These are phyloP conservation scores for Hirtodrosophila cameraria DNA, from an alignment of 2,888 invertebrate genomes.

Conservation along the genomic window DNA sequence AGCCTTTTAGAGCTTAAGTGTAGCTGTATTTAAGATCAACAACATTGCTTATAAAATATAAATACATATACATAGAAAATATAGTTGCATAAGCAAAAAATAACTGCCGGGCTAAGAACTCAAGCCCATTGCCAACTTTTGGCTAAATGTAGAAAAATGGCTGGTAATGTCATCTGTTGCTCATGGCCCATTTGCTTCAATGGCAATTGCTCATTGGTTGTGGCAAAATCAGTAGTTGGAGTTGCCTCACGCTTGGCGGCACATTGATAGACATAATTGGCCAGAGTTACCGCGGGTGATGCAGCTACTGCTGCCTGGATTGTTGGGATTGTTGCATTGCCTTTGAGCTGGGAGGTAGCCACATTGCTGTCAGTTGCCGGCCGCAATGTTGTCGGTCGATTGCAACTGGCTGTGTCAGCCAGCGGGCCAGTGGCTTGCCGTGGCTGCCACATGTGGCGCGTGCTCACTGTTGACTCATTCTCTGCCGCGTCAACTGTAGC, in stretches of 20 bases:
- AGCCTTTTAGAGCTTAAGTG: not conserved
- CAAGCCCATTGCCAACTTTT: not conserved
- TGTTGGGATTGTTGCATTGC: constrained; percentile 11
- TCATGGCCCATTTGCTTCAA: not conserved
- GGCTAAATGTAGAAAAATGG: not conserved
- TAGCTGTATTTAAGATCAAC: not conserved
- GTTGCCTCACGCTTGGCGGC: constrained; percentile 34
- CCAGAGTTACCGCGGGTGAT: constrained; percentile 25
- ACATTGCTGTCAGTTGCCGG: constrained; percentile 26
- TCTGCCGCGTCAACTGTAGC: not conserved
- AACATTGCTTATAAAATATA: not conserved
- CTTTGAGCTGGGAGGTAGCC: constrained; percentile 2
- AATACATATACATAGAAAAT: constrained; percentile 2
- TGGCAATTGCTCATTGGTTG: not conserved
- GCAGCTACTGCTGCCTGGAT: not conserved
- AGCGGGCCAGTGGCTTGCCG: constrained; percentile 15
- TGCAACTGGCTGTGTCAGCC: constrained; percentile 36
- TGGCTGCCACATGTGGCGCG: constrained; percentile 58
- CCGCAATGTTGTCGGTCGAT: constrained; percentile 24
- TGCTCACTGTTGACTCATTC: no score
- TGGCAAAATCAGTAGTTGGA: constrained; percentile 22
- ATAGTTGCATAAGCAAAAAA: not conserved
- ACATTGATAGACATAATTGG: constrained; percentile 58
- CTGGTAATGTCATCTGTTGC: constrained; percentile 31
- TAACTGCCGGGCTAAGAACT: not conserved